Percentiles rank a stretch among this genome's conserved stretches.
These are phyloP conservation scores for Listrodromus nycthemerus DNA, from an alignment of 2,888 invertebrate genomes.

Conservation along the genomic window DNA sequence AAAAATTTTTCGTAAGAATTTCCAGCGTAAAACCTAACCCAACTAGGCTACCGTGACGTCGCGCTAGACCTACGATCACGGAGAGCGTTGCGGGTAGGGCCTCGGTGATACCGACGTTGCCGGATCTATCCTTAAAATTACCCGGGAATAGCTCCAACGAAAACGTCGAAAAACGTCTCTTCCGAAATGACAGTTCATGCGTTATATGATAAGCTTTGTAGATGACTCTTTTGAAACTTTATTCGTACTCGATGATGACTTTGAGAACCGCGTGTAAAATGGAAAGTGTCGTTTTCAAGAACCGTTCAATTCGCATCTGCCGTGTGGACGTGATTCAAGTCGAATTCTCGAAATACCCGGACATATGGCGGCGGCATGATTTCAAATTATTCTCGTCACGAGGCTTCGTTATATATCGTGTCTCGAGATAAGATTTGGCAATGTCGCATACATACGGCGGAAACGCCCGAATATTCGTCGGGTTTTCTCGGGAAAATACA, in stretches of 20 bases:
- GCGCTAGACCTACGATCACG: conserved; percentile 78
- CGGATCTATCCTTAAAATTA: conserved; percentile 31
- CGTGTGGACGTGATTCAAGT: conserved; percentile 16
- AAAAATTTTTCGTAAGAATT: conserved; percentile 88
- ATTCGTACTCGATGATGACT: background rate
- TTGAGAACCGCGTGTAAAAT: background rate
- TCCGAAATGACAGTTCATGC: background rate
- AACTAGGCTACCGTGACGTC: conserved; percentile 87
- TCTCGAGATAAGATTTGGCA: conserved; percentile 67
- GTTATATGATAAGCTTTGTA: background rate
- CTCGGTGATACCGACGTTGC: conserved; percentile 46
- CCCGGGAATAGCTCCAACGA: conserved; percentile 24
- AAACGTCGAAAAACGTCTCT: background rate
- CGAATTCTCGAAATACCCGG: conserved; percentile 7
- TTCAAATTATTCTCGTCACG: conserved; percentile 55
- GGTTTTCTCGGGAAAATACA: conserved; percentile 66
- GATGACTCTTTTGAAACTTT: background rate
- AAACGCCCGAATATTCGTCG: conserved; percentile 70
- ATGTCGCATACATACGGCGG: conserved; percentile 69
- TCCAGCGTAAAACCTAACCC: conserved; percentile 90
- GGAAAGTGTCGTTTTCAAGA: background rate
- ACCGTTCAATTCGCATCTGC: background rate
- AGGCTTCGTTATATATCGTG: conserved; percentile 16
- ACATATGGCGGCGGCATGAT: conserved; percentile 38
- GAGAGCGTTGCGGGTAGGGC: conserved; percentile 63